Evolutionary conservation across 2,797 vertebrate species (phyloP).

Genomic region (Sebastes iracundus): DNA sequence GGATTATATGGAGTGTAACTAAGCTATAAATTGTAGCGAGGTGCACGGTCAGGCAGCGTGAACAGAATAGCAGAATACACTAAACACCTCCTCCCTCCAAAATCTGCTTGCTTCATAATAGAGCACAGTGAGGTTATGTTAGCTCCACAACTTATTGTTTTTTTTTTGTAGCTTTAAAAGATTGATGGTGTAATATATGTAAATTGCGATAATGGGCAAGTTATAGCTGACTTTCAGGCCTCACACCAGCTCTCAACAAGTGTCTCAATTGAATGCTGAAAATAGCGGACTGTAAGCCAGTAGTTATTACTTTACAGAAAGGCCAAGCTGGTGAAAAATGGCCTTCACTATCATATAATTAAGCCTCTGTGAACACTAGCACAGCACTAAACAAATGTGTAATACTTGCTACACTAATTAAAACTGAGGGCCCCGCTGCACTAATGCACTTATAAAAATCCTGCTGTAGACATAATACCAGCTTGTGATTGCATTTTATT

Average conservation of each 20-base stretch:
- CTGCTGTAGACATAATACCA: constrained; percentile 47
- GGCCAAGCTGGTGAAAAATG: constrained; percentile 57
- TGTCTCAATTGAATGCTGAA: constrained; percentile 57
- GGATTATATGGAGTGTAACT: constrained; percentile 79
- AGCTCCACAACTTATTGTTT: constrained; percentile 1
- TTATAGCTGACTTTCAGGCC: constrained; percentile 27
- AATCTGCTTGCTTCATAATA: constrained; percentile 8
- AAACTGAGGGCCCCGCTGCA: constrained; percentile 50
- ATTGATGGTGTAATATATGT: constrained; percentile 29
- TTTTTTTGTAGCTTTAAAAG: constrained; percentile 8
- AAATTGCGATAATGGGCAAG: constrained; percentile 27
- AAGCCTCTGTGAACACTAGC: constrained; percentile 57
- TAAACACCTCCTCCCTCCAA: constrained; percentile 32
- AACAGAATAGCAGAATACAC: constrained; percentile 57
- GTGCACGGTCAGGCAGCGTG: constrained; percentile 49
- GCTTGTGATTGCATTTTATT: constrained; percentile 51
- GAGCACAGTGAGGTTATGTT: constrained; percentile 7
- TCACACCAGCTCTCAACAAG: constrained; percentile 47
- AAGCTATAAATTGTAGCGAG: constrained; percentile 69
- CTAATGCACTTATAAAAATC: constrained; percentile 67
- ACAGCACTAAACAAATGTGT: constrained; percentile 64
- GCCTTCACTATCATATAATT: constrained; percentile 65
- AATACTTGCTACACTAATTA: constrained; percentile 69
- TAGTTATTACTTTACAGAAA: constrained; percentile 64
- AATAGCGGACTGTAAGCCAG: constrained; percentile 43